Evolutionary conservation across 2,797 vertebrate genomes (phyloP).

Genomic region (Pseudomugil tenellus): DNA sequence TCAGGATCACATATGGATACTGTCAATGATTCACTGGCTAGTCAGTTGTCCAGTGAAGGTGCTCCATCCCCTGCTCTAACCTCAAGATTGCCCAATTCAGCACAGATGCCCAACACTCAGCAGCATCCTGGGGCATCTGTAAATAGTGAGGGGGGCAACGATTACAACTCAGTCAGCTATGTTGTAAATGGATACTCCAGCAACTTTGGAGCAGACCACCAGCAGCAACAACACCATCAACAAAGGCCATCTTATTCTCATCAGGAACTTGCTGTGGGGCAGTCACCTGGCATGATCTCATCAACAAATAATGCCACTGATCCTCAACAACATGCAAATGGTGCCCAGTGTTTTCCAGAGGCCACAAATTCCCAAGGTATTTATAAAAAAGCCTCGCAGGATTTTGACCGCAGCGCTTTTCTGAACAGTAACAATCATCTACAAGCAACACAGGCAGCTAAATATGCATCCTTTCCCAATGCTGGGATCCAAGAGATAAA

Average conservation of each 20-base stretch:
- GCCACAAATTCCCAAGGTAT: conserved; percentile 81
- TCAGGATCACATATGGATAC: conserved; percentile 86
- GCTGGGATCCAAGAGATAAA: conserved; percentile 71
- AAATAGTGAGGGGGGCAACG: conserved; percentile 78
- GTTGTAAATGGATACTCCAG: conserved; percentile 83
- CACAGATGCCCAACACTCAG: conserved; percentile 86
- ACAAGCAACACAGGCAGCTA: conserved; percentile 63
- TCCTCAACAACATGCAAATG: conserved; percentile 79
- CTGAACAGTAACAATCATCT: conserved; percentile 72
- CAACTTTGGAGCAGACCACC: conserved; percentile 80
- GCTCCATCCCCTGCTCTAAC: conserved; percentile 85
- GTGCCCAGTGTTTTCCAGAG: conserved; percentile 77
- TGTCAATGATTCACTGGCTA: conserved; percentile 85
- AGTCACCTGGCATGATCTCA: conserved; percentile 77
- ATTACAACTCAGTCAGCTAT: conserved; percentile 78
- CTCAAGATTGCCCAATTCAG: conserved; percentile 90
- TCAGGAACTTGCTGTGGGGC: conserved; percentile 69
- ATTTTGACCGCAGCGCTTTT: conserved; percentile 84
- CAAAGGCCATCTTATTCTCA: conserved; percentile 65
- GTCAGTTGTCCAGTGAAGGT: conserved; percentile 82
- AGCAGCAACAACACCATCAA: conserved; percentile 71
- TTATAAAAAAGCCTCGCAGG: conserved; percentile 82
- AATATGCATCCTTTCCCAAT: conserved; percentile 72
- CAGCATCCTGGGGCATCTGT: conserved; percentile 75
- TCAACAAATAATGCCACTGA: conserved; percentile 78